phyloP scores from a whole-genome alignment of 2,113 vertebrate genomes.

The Ploceus nigricollis region DNA sequence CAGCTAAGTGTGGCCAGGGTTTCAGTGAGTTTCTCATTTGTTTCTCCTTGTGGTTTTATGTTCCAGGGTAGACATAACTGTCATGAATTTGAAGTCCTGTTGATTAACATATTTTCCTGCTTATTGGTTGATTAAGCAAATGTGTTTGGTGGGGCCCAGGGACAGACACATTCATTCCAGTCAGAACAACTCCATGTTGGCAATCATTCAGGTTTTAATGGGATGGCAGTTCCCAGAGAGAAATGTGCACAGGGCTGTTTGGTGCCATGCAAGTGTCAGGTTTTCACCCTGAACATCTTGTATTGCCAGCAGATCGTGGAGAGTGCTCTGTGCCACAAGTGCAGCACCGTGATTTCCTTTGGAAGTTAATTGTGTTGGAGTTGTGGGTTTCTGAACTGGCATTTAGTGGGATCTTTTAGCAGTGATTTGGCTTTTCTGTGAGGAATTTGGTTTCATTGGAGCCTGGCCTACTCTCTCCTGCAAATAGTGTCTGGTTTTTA shows the following conservation, averaged over 20 bases:
- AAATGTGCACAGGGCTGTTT: neutral
- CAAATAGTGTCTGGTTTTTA: neutral
- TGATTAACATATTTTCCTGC: neutral
- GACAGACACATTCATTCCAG: neutral
- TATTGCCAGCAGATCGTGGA: neutral
- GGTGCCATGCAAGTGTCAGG: neutral
- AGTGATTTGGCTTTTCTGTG: neutral
- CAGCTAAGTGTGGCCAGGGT: neutral
- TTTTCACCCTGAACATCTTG: neutral
- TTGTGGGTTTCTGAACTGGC: neutral
- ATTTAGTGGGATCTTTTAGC: neutral
- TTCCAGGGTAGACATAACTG: neutral
- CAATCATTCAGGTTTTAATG: neutral
- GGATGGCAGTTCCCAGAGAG: neutral
- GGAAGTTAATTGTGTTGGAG: neutral
- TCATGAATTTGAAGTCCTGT: neutral
- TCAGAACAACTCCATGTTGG: neutral
- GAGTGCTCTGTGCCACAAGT: neutral
- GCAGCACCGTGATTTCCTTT: neutral
- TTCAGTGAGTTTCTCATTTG: neutral
- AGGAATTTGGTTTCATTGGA: neutral
- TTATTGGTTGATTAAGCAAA: neutral
- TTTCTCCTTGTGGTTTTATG: neutral
- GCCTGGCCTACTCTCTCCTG: neutral
- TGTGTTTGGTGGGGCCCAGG: neutral